phyloP scores from a whole-genome alignment of 2,797 vertebrate species.

The Steatocranus sp. region DNA sequence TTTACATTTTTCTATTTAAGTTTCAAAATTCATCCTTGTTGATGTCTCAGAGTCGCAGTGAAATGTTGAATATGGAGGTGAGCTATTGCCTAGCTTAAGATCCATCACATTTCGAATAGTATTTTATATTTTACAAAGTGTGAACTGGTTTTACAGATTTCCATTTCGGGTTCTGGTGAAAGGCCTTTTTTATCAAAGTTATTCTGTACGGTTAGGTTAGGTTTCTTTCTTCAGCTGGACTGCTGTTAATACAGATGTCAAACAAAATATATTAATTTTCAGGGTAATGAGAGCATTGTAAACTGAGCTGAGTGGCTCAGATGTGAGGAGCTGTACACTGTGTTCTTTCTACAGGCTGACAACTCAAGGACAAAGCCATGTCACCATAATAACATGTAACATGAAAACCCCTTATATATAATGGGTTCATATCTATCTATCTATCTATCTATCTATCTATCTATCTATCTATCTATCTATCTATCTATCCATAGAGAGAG shows the following conservation, averaged over 20 bases:
- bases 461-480: too few relatives aligned
- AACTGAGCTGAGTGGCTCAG: neutral
- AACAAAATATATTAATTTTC: neutral
- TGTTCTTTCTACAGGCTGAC: neutral
- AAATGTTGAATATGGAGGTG: neutral
- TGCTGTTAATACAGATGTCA: neutral
- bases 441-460: neutral
- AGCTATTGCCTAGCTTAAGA: neutral
- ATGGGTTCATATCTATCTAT: neutral
- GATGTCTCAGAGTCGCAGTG: neutral
- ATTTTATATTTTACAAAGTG: neutral
- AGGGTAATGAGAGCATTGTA: neutral
- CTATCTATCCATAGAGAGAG: too few relatives aligned
- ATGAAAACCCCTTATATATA: neutral
- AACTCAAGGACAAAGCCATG: neutral
- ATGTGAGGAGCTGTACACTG: neutral
- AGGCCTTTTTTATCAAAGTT: neutral
- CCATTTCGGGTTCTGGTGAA: neutral
- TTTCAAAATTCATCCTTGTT: neutral
- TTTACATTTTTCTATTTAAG: neutral
- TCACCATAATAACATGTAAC: neutral
- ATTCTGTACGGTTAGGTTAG: neutral
- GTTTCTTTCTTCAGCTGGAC: neutral
- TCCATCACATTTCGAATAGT: neutral
- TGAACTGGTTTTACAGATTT: neutral